phyloP scores from a whole-genome alignment of 2,888 invertebrate genomes.

The Litoditis marina region DNA sequence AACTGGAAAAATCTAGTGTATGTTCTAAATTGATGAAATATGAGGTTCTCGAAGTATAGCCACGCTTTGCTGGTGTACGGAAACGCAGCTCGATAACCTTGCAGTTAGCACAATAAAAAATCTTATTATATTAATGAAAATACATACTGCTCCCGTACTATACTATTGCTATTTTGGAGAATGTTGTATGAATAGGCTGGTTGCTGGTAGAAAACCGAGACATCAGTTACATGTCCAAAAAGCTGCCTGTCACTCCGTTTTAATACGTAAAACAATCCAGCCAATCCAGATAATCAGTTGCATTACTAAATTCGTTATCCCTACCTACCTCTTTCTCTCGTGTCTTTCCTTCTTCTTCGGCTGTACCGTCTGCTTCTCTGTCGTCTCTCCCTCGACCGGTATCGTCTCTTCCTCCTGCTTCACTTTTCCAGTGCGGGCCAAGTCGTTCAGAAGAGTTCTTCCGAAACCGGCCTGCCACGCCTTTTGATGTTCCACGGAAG shows the following conservation, averaged over 20 bases:
- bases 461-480: constrained; percentile 55
- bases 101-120: too few relatives aligned
- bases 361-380: not conserved
- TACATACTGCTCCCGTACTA: not conserved
- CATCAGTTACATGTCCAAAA: too few relatives aligned
- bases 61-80: too few relatives aligned
- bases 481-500: constrained; percentile 50
- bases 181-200: too few relatives aligned
- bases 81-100: too few relatives aligned
- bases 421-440: constrained; percentile 24
- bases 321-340: constrained; percentile 5
- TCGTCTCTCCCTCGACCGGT: too few relatives aligned
- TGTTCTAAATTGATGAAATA: too few relatives aligned
- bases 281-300: not conserved
- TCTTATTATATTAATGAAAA: too few relatives aligned
- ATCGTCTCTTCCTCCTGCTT: not conserved
- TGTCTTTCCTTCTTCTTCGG: constrained; percentile 12
- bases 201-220: too few relatives aligned
- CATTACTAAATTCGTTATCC: not conserved
- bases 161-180: not conserved
- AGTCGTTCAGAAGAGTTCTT: constrained; percentile 42
- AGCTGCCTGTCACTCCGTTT: too few relatives aligned
- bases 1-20: too few relatives aligned
- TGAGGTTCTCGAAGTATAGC: too few relatives aligned
- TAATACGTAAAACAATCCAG: not conserved